Percentiles rank a stretch among this genome's conserved stretches.
phyloP scores from a whole-genome alignment of 2,797 vertebrate species.

The Eurystomus glaucurus region DNA sequence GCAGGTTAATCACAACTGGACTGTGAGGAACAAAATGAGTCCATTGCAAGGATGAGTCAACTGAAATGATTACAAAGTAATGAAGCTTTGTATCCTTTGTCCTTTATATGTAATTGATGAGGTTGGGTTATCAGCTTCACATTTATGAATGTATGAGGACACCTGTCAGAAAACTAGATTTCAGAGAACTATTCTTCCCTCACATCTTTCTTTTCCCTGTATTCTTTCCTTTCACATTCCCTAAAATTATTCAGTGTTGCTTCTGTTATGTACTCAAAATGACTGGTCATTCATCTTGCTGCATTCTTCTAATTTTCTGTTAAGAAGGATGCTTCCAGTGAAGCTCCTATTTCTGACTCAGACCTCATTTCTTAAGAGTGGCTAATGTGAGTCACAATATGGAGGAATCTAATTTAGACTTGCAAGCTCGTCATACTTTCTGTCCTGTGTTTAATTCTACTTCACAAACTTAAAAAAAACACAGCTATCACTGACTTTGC shows the following conservation, averaged over 20 bases:
- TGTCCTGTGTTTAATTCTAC: neutral
- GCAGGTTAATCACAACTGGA: neutral
- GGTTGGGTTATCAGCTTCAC: neutral
- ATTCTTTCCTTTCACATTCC: neutral
- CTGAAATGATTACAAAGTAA: neutral
- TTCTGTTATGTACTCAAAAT: neutral
- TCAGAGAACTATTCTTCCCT: neutral
- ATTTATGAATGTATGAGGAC: neutral
- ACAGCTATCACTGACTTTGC: neutral
- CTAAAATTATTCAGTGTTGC: neutral
- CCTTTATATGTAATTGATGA: neutral
- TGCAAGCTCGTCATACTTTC: neutral
- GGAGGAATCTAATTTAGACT: neutral
- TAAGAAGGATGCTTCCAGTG: neutral
- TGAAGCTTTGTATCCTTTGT: neutral
- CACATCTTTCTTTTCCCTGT: neutral
- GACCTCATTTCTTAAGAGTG: neutral
- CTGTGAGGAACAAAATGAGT: neutral
- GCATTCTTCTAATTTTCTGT: neutral
- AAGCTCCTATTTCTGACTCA: neutral
- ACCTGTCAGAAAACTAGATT: neutral
- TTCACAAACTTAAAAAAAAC: neutral
- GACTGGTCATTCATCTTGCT: neutral
- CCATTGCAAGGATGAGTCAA: neutral
- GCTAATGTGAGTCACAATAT: neutral